Percentiles rank a stretch among this genome's conserved stretches.
These are phyloP conservation scores for Pseudocheirus occidentalis DNA, from an alignment of 2,797 vertebrate species.

Conservation along the genomic window DNA sequence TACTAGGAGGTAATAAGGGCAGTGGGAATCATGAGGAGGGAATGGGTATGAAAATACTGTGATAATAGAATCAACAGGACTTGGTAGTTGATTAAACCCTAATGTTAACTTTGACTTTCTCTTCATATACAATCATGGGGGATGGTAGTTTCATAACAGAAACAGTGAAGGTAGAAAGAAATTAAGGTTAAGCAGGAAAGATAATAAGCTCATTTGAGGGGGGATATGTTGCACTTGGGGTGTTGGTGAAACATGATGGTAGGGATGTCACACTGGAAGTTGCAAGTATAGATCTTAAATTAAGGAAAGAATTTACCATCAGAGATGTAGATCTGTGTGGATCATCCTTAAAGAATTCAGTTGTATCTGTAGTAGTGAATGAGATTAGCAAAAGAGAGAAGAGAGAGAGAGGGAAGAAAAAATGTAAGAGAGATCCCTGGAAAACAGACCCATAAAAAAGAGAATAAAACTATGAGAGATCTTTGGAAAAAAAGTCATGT, in stretches of 20 bases:
- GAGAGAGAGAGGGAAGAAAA: not conserved
- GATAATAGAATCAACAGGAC: not conserved
- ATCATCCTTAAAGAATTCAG: not conserved
- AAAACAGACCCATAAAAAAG: not conserved
- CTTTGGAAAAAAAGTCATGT: not conserved
- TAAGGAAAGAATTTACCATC: not conserved
- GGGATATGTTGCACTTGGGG: not conserved
- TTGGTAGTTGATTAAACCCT: not conserved
- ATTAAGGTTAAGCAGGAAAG: not conserved
- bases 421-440: not conserved
- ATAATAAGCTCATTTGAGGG: not conserved
- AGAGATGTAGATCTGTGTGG: not conserved
- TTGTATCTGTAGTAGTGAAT: not conserved
- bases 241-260: not conserved
- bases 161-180: not conserved
- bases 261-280: not conserved
- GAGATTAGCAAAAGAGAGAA: not conserved
- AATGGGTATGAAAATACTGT: not conserved
- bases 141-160: not conserved
- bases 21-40: not conserved
- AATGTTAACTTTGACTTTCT: not conserved
- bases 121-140: not conserved
- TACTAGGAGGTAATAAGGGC: not conserved
- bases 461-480: not conserved
- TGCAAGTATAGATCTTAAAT: not conserved